These are phyloP conservation scores for Elachura formosa DNA, from an alignment of 2,113 vertebrate genomes.

Conservation along the genomic window DNA sequence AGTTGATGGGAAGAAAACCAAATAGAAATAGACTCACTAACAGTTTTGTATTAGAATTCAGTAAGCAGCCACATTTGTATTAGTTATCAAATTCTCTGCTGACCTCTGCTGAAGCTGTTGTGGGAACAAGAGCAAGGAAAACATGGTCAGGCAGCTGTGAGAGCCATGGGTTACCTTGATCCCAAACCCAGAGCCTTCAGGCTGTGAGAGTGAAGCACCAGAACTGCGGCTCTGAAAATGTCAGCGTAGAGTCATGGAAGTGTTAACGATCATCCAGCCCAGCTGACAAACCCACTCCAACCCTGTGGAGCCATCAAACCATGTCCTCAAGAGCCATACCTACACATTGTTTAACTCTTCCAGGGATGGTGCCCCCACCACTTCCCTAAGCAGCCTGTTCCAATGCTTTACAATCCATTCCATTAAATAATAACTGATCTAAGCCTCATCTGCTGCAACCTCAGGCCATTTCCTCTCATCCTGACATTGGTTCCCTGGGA, in stretches of 20 bases:
- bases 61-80: not conserved
- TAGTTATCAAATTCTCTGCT: slow-evolving; percentile 20
- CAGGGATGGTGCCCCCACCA: not conserved
- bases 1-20: slow-evolving; percentile 13
- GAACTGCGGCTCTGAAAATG: not conserved
- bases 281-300: not conserved
- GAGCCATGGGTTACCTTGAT: not conserved
- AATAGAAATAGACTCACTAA: not conserved
- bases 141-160: not conserved
- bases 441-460: not conserved
- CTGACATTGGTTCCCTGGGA: not conserved
- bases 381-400: not conserved
- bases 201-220: not conserved
- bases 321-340: too few species aligned
- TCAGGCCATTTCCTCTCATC: not conserved
- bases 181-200: not conserved
- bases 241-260: not conserved
- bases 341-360: not conserved
- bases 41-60: not conserved
- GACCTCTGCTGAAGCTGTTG: slow-evolving; percentile 15
- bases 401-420: not conserved
- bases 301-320: too few species aligned
- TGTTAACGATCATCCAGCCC: not conserved
- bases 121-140: not conserved
- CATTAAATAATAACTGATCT: not conserved